Evolutionary conservation across 2,797 vertebrate species (phyloP).

Genomic region (Acanthurus leucopareius): DNA sequence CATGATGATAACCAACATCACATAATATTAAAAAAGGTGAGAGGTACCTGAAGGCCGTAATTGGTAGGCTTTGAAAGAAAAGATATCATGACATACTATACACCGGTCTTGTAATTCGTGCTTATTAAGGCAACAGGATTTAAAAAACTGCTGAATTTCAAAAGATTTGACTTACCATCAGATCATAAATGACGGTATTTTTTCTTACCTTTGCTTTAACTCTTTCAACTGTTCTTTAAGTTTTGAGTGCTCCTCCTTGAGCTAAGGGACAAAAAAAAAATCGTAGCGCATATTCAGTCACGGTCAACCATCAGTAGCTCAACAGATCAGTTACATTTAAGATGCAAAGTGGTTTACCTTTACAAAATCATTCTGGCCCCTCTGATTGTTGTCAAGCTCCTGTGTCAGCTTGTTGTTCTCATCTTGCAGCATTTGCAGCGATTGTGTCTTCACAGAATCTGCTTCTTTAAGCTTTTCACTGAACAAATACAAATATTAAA

Average conservation of each 20-base stretch:
- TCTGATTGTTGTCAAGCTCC: slow-evolving; percentile 87
- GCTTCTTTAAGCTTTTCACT: slow-evolving; percentile 92
- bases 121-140: slow-evolving; percentile 1
- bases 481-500: slow-evolving; percentile 72
- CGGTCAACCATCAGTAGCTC: not conserved
- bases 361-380: slow-evolving; percentile 85
- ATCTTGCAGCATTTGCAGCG: slow-evolving; percentile 88
- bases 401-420: slow-evolving; percentile 91
- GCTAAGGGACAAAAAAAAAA: slow-evolving; percentile 72
- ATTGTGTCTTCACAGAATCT: slow-evolving; percentile 87
- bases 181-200: not conserved
- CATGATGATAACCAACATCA: slow-evolving; percentile 66
- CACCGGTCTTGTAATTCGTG: slow-evolving; percentile 4
- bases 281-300: not conserved
- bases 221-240: slow-evolving; percentile 94
- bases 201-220: slow-evolving; percentile 93
- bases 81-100: slow-evolving; percentile 44
- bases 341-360: slow-evolving; percentile 71
- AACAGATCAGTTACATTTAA: not conserved
- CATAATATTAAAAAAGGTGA: slow-evolving; percentile 73
- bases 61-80: slow-evolving; percentile 89
- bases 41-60: slow-evolving; percentile 92
- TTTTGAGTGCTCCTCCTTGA: slow-evolving; percentile 91
- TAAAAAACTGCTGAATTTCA: not conserved
- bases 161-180: not conserved